These are phyloP conservation scores for Nyctalus aviator DNA, from an alignment of 2,797 vertebrate genomes.

Conservation along the genomic window DNA sequence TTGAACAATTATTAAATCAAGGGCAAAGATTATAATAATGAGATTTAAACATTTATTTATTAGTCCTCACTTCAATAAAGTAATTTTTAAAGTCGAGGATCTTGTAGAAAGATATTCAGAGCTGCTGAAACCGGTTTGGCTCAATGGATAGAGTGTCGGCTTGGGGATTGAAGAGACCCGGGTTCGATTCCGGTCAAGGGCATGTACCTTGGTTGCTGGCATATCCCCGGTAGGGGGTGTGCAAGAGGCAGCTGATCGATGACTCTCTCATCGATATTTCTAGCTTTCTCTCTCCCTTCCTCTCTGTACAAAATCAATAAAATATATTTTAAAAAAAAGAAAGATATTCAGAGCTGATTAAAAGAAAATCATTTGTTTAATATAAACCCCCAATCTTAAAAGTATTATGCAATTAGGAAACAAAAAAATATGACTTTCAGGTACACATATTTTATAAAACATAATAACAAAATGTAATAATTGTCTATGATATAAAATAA, in stretches of 20 bases:
- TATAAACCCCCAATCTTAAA: background rate
- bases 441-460: background rate
- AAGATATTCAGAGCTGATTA: background rate
- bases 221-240: no score
- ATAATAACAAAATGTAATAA: background rate
- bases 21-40: background rate
- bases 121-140: no score
- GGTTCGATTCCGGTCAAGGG: no score
- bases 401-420: background rate
- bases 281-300: no score
- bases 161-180: no score
- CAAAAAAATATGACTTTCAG: background rate
- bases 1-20: background rate
- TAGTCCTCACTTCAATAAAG: background rate
- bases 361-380: background rate
- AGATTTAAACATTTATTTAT: background rate
- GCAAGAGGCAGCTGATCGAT: no score
- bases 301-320: no score
- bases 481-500: background rate
- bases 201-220: no score
- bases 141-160: no score
- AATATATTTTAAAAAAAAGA: background rate
- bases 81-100: conserved; percentile 10
- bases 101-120: background rate
- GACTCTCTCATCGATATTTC: no score